A percentile compares a stretch with the other conserved stretches of the same genome.
phyloP scores from a whole-genome alignment of 2,113 vertebrate genomes.

The Melozone crissalis region DNA sequence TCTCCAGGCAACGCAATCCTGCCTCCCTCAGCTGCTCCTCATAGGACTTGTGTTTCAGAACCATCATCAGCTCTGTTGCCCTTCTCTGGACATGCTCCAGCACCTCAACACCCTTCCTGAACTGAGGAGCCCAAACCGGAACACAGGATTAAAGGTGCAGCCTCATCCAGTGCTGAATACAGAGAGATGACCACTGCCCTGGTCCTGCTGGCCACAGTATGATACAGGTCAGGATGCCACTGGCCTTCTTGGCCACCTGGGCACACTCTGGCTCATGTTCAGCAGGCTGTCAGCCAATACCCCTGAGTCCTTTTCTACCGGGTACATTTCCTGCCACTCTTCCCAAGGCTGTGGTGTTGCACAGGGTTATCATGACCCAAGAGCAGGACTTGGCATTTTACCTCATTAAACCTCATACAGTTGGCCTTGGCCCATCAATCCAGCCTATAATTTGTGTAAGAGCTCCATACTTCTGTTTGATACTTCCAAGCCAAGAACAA shows the following conservation, averaged over 20 bases:
- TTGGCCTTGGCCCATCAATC: not conserved
- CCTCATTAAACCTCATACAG: not conserved
- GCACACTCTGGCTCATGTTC: not conserved
- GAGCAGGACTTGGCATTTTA: not conserved
- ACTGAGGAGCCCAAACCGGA: not conserved
- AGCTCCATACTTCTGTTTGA: not conserved
- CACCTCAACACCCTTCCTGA: not conserved
- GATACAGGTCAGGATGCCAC: not conserved
- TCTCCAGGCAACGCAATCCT: not conserved
- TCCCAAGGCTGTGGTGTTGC: not conserved
- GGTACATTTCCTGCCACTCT: not conserved
- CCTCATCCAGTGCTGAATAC: not conserved
- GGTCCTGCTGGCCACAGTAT: not conserved
- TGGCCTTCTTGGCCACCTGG: not conserved
- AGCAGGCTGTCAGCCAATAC: not conserved
- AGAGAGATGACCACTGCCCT: not conserved
- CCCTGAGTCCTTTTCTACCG: accelerated
- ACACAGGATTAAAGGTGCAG: not conserved
- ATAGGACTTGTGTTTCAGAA: not conserved
- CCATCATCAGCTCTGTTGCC: not conserved
- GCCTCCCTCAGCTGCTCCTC: accelerated
- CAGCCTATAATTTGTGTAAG: not conserved
- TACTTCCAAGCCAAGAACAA: not conserved
- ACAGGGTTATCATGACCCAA: not conserved
- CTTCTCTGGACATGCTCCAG: not conserved